Evolutionary conservation across 2,113 vertebrate genomes (phyloP), one percentile per base, ranked within the genome.

Genomic region (Tichodroma muraria): DNA sequence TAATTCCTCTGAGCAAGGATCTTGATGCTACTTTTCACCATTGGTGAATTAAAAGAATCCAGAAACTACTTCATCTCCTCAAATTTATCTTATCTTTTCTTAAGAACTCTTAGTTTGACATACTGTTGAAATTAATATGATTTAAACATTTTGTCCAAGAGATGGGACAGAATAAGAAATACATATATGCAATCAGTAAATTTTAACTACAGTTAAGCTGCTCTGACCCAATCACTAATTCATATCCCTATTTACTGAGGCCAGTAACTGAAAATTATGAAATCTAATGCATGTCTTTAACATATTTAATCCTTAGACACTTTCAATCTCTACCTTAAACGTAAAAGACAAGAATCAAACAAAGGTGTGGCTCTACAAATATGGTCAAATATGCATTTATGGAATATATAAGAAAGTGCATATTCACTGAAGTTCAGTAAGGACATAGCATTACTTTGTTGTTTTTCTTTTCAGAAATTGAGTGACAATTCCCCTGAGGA

Each of bases 401-500:
- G 47, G 60, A 80, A 91, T 85, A 77, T 45, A 72, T 11, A 69
- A 13, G 42, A 63, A 89, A 71, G 3, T 54, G 10, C n/a, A 20
- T 57, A 52, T 56, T 86, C 33, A 38, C 12, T 87, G 44, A 72
- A 30, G 30, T 7, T 81, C 56, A 76, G 8, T 91, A 45, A 89
- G 44, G 50, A 57, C 30, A 54, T 49, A 56, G 11, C 13, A 82
- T 77, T 42, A 70, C 33, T 75, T 84, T 68, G 86, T 60, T 85
- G 47, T 69, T 85, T 92, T 82, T 96, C 71, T 85, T 73, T 66
- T 91, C 38, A 73, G 81, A 94, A 91, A 76, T 22, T 80, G 82
- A 93, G n/a, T 94, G 91, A 94, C 93, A 97, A 85, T 91, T 95
- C 78, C 63, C 65, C 30, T 53, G 82, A 76, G 87, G 68, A 97